These are phyloP conservation scores for Scolanthus callimorphus DNA, from an alignment of 92 coral and sea anemone genomes.

Conservation along the genomic window DNA sequence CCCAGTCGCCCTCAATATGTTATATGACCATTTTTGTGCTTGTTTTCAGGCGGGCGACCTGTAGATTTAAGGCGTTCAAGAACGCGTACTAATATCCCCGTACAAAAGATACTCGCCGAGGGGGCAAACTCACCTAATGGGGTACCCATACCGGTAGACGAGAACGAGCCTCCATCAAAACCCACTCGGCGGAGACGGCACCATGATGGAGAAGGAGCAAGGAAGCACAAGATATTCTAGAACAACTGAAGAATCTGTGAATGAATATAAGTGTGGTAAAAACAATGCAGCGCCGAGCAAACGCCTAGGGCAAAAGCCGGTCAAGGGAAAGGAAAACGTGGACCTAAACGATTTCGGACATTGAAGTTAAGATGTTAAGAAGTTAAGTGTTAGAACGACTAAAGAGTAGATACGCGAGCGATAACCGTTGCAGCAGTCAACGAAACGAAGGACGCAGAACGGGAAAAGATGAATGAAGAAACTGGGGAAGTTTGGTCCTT, in stretches of 20 bases:
- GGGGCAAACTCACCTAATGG: conserved; percentile 45
- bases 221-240: conserved; percentile 84
- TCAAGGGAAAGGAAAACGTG: neutral
- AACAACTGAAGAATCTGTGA: conserved; percentile 71
- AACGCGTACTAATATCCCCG: conserved; percentile 95
- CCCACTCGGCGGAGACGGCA: conserved; percentile 70
- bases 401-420: too few relatives aligned
- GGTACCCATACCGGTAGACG: conserved; percentile 57
- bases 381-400: too few relatives aligned
- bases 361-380: too few relatives aligned
- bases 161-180: conserved; percentile 43
- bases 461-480: too few relatives aligned
- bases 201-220: too few relatives aligned
- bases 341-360: too few relatives aligned
- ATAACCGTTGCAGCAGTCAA: too few relatives aligned
- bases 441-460: too few relatives aligned
- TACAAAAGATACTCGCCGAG: conserved; percentile 76
- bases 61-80: conserved; percentile 84
- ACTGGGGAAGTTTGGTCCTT: too few relatives aligned
- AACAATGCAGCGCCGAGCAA: neutral
- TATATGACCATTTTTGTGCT: too few relatives aligned
- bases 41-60: too few relatives aligned
- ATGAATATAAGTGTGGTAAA: neutral
- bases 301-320: neutral
- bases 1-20: too few relatives aligned